Evolutionary conservation across 2,888 invertebrate species (phyloP).

Genomic region (Eupithecia subfuscata): DNA sequence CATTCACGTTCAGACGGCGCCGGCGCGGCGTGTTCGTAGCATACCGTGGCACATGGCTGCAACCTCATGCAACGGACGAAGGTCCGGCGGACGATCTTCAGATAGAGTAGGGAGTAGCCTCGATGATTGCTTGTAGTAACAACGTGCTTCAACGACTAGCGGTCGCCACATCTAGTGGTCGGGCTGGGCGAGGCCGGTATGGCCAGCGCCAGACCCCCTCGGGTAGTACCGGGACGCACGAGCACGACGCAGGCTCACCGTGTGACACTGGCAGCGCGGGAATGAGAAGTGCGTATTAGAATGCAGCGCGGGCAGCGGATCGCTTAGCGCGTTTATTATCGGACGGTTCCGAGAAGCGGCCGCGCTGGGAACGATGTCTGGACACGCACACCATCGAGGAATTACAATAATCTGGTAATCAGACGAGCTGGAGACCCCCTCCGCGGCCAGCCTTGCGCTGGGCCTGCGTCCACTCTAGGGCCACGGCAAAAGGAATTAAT

Average conservation of each 20-base stretch:
- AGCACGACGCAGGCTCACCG: slow-evolving; percentile 15
- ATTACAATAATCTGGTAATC: not conserved
- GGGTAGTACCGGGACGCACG: no score
- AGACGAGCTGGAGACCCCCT: slow-evolving; percentile 8
- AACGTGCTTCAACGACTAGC: not conserved
- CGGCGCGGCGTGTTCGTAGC: no score
- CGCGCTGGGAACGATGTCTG: slow-evolving; percentile 31
- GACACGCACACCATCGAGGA: not conserved
- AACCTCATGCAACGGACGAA: not conserved
- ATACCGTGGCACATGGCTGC: no score
- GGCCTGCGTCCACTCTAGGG: no score
- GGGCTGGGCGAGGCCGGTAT: not conserved
- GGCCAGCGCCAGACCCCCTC: not conserved
- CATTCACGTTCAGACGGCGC: not conserved
- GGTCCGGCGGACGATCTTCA: not conserved
- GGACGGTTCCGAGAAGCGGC: slow-evolving; percentile 27
- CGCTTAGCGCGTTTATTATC: slow-evolving; percentile 26
- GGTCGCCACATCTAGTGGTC: not conserved
- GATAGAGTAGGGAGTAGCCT: not conserved
- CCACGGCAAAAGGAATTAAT: not conserved
- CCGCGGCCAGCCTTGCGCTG: not conserved
- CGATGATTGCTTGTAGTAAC: not conserved
- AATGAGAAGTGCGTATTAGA: slow-evolving; percentile 25
- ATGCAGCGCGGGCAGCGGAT: slow-evolving; percentile 29
- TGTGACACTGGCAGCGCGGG: slow-evolving; percentile 16